phyloP scores from a whole-genome alignment of 2,797 vertebrate species.

The Stomatorhinus walkeri region DNA sequence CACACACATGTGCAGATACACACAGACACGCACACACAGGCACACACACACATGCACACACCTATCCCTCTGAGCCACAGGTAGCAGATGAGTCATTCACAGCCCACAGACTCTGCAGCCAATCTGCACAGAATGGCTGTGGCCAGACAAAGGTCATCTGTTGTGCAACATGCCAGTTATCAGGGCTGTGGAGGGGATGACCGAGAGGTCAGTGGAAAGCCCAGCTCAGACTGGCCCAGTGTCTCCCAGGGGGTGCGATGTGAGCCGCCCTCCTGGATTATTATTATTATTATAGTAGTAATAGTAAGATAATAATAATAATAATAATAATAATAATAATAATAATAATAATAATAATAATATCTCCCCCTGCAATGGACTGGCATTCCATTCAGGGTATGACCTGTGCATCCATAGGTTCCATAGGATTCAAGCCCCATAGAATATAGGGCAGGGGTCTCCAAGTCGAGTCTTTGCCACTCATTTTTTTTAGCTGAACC shows the following conservation, averaged over 20 bases:
- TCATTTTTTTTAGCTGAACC: too few species aligned
- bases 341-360: too few species aligned
- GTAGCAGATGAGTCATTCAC: constrained; percentile 69
- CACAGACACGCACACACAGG: background rate
- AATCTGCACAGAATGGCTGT: constrained; percentile 70
- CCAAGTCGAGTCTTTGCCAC: too few species aligned
- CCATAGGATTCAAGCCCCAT: too few species aligned
- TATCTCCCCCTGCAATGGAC: background rate
- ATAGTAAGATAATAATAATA: background rate
- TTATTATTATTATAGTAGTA: background rate
- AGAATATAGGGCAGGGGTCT: too few species aligned
- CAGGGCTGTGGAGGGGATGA: constrained; percentile 28
- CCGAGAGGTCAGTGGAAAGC: background rate
- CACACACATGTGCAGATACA: background rate
- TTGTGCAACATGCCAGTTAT: constrained; percentile 54
- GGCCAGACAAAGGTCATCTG: constrained; percentile 65
- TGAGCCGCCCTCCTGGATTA: background rate
- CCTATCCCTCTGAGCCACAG: constrained; percentile 34
- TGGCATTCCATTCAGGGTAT: background rate
- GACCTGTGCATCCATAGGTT: background rate
- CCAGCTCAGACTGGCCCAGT: background rate
- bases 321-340: background rate
- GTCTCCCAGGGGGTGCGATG: background rate
- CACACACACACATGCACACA: background rate
- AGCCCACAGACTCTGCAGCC: constrained; percentile 58